A percentile compares a stretch with the other conserved stretches of the same genome.
These are phyloP conservation scores for Hyperoplus immaculatus DNA, from an alignment of 2,797 vertebrate species.

Conservation along the genomic window DNA sequence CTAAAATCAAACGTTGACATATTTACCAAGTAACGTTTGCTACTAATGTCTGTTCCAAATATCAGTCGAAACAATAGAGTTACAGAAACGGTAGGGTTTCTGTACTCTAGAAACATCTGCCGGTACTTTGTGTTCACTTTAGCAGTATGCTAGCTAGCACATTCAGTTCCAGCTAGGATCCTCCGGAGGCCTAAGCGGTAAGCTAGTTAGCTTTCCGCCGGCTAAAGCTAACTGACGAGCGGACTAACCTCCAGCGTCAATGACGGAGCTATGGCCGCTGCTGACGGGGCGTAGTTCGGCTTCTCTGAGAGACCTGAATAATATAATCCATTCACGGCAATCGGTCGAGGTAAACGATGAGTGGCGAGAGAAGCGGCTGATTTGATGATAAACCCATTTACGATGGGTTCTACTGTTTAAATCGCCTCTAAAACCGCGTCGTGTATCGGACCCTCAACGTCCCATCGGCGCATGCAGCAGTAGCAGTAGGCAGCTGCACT, in stretches of 20 bases:
- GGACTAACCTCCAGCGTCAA: slow-evolving; percentile 79
- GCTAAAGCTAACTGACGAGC: slow-evolving; percentile 52
- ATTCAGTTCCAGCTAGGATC: not conserved
- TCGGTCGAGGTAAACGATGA: slow-evolving; percentile 23
- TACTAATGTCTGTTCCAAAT: no score
- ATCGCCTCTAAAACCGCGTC: not conserved
- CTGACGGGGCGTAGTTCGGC: slow-evolving; percentile 68
- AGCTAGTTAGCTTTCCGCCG: slow-evolving; percentile 38
- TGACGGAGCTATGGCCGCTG: slow-evolving; percentile 73
- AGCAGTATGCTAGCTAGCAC: slow-evolving; percentile 10
- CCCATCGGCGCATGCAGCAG: slow-evolving; percentile 33
- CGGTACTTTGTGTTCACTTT: not conserved
- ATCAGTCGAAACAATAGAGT: no score
- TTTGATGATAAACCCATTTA: slow-evolving; percentile 78
- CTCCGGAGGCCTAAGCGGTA: slow-evolving; percentile 24
- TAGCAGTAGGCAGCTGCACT: slow-evolving; percentile 55
- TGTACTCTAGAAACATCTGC: not conserved
- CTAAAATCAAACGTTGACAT: not conserved
- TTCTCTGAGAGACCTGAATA: slow-evolving; percentile 56
- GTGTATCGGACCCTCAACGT: not conserved
- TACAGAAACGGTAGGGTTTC: no score
- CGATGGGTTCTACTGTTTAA: slow-evolving; percentile 23
- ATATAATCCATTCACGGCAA: slow-evolving; percentile 80
- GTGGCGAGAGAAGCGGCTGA: slow-evolving; percentile 26
- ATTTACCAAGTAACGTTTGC: slow-evolving; percentile 8